A percentile compares a stretch with the other conserved stretches of the same genome.
Conservation (phyloP, 2,888 invertebrate genomes). For the Suillia variegata region DNA sequence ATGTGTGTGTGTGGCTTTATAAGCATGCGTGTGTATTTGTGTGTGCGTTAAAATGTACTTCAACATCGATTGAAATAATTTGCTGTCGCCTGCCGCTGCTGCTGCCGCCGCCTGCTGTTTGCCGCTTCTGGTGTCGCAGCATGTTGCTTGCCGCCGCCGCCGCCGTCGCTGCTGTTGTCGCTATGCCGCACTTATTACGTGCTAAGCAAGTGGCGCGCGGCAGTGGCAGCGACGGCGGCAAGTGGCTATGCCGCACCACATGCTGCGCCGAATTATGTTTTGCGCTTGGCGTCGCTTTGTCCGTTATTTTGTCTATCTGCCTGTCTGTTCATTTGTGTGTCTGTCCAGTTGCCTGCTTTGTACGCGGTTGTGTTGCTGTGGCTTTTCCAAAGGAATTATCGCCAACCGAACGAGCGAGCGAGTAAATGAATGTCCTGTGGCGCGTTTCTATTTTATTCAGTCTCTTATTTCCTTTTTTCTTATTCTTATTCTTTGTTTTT, state of each 20-base stretch:
- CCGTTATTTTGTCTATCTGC: no score
- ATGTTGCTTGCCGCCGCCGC: not conserved
- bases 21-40: not conserved
- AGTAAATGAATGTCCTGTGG: slow-evolving; percentile 3
- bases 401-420: no score
- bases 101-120: not conserved
- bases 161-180: not conserved
- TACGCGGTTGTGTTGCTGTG: not conserved
- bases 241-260: no score
- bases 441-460: not conserved
- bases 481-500: not conserved
- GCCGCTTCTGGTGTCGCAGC: not conserved
- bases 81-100: slow-evolving; percentile 4
- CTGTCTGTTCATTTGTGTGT: no score
- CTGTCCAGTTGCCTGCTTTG: not conserved
- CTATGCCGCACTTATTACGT: not conserved
- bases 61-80: slow-evolving; percentile 24
- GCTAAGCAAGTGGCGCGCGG: not conserved
- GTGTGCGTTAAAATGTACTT: slow-evolving; percentile 13
- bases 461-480: not conserved
- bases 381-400: no score
- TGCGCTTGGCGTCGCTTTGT: no score
- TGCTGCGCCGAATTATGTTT: no score
- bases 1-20: not conserved
- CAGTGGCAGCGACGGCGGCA: not conserved